Conservation (phyloP, 1,140 invertebrate genomes). For the Brachionus angularis region DNA sequence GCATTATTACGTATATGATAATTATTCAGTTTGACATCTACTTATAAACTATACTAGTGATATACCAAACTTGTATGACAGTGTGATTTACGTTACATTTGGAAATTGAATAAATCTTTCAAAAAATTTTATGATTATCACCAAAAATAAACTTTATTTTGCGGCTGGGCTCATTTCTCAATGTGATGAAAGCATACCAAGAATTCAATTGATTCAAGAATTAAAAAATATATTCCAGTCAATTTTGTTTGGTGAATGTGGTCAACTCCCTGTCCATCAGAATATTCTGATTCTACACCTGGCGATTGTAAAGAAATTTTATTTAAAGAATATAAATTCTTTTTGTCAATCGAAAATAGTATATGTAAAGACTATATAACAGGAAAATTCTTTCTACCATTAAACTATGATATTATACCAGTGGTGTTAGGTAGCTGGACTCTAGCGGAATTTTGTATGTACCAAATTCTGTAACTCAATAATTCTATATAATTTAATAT, state of each 20-base stretch:
- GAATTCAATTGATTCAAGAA: neutral
- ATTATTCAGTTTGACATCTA: neutral
- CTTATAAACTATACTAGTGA: neutral
- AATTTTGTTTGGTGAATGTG: conserved; percentile 8
- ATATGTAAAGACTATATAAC: conserved; percentile 49
- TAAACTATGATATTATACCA: neutral
- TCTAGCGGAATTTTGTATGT: neutral
- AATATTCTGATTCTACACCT: neutral
- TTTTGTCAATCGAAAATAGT: conserved; percentile 50
- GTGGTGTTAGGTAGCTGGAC: neutral
- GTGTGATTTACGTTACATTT: neutral
- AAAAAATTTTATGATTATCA: neutral
- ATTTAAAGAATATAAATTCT: conserved; percentile 48
- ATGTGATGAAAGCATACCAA: neutral
- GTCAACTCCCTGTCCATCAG: conserved; percentile 34
- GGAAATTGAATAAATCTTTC: neutral
- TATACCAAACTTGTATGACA: neutral
- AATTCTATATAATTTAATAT: neutral
- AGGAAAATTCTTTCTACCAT: conserved; percentile 48
- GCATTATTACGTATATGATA: neutral
- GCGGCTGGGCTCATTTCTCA: neutral
- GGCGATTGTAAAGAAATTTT: conserved; percentile 31
- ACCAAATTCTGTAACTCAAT: neutral
- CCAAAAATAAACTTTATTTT: neutral
- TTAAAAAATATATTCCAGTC: neutral